phyloP scores from a whole-genome alignment of 35 echinoderm and acorn worm species.

The Chiridota heheva region DNA sequence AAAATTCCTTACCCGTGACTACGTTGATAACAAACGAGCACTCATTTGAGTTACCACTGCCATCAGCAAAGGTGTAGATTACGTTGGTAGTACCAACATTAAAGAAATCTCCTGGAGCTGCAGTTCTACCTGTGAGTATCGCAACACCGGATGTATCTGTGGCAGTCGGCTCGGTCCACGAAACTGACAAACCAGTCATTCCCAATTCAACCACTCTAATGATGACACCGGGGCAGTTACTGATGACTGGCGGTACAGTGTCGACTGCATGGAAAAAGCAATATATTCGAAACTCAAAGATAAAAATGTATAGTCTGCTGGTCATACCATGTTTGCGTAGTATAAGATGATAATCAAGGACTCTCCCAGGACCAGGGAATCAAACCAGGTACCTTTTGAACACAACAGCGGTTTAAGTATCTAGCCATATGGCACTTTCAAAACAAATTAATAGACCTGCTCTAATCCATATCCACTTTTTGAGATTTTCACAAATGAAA shows the following conservation, averaged over 20 bases:
- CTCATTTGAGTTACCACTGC: background rate
- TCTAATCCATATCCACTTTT: no score
- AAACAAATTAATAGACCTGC: no score
- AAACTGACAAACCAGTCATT: constrained; percentile 7
- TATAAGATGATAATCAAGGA: no score
- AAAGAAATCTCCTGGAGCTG: constrained; percentile 47
- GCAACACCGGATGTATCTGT: constrained; percentile 47
- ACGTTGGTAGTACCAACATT: constrained; percentile 23
- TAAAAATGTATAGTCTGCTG: no score
- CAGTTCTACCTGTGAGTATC: constrained; percentile 32
- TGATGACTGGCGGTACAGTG: constrained; percentile 36
- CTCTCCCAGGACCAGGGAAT: no score
- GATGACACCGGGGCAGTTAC: constrained; percentile 34
- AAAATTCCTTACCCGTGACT: background rate
- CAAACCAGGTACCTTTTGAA: no score
- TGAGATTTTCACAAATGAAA: no score
- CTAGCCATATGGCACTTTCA: no score
- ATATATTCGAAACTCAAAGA: no score
- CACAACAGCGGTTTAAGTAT: no score
- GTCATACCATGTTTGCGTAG: no score
- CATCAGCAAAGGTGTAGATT: constrained; percentile 3
- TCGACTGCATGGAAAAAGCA: constrained; percentile 21
- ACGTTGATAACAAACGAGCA: constrained; percentile 3
- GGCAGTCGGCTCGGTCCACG: constrained; percentile 59
- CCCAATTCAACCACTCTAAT: background rate